Percentiles rank a stretch among this genome's conserved stretches.
Evolutionary conservation across 2,113 vertebrate genomes (phyloP).

Genomic region (Lucifuga dentata): DNA sequence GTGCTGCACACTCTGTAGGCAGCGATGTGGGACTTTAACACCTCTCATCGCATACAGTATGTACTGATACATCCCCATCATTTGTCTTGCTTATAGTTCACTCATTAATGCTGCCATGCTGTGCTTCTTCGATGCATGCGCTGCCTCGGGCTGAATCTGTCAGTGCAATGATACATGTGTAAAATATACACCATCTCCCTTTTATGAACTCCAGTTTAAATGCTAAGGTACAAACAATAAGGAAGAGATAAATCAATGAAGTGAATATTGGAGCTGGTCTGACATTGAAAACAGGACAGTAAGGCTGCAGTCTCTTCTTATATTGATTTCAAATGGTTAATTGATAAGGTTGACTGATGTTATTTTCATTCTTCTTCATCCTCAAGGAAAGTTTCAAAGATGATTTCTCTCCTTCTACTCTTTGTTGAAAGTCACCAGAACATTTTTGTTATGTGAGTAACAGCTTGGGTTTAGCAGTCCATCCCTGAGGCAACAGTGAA

Average conservation of each 20-base stretch:
- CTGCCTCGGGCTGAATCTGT: conserved; percentile 35
- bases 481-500: conserved; percentile 54
- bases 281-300: conserved; percentile 42
- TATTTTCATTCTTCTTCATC: too few relatives aligned
- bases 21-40: background rate
- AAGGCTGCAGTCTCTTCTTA: too few relatives aligned
- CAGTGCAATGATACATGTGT: conserved; percentile 32
- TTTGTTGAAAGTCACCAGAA: conserved; percentile 24
- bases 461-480: conserved; percentile 55
- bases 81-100: conserved; percentile 24
- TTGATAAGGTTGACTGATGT: too few relatives aligned
- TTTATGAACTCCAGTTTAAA: conserved; percentile 45
- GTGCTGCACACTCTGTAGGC: conserved; percentile 1
- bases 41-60: conserved; percentile 4
- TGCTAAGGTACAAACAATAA: conserved; percentile 47
- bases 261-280: conserved; percentile 27
- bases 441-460: conserved; percentile 34
- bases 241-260: conserved; percentile 50
- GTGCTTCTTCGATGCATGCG: conserved; percentile 26
- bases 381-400: background rate
- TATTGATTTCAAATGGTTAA: too few relatives aligned
- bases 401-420: background rate
- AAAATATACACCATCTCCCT: conserved; percentile 23
- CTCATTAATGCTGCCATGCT: conserved; percentile 35
- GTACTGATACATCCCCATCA: background rate